Evolutionary conservation across 1,140 invertebrate species (phyloP).

Genomic region (Zaprionus ornatus): DNA sequence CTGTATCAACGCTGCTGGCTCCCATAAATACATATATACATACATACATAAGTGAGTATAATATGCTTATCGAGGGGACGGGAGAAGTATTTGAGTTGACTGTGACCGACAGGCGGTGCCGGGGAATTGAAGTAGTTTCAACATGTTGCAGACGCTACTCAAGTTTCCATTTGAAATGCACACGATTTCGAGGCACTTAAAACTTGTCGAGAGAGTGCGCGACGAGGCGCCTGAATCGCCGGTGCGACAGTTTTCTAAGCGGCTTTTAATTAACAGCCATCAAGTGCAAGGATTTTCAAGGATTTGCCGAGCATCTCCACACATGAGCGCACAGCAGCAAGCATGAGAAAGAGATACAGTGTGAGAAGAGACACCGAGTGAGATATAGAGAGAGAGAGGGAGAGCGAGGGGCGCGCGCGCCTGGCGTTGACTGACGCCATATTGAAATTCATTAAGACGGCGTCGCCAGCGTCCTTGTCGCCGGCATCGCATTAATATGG

Average conservation of each 20-base stretch:
- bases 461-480: slow-evolving; percentile 43
- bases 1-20: neutral
- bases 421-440: slow-evolving; percentile 60
- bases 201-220: slow-evolving; percentile 48
- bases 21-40: neutral
- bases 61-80: slow-evolving; percentile 15
- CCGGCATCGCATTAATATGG: slow-evolving; percentile 72
- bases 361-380: slow-evolving; percentile 7
- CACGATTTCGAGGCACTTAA: slow-evolving; percentile 62
- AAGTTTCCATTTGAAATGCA: slow-evolving; percentile 53
- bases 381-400: too few species aligned
- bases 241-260: slow-evolving; percentile 65
- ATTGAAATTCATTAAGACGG: slow-evolving; percentile 80
- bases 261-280: slow-evolving; percentile 79
- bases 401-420: neutral
- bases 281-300: slow-evolving; percentile 77
- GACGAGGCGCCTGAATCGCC: slow-evolving; percentile 44
- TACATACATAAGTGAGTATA: neutral
- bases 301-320: slow-evolving; percentile 50
- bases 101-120: neutral
- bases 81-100: neutral
- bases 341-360: slow-evolving; percentile 1
- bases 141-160: slow-evolving; percentile 22
- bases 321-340: slow-evolving; percentile 11
- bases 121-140: slow-evolving; percentile 28